These are phyloP conservation scores for Athene noctua DNA, from an alignment of 2,113 vertebrate genomes.

Conservation along the genomic window DNA sequence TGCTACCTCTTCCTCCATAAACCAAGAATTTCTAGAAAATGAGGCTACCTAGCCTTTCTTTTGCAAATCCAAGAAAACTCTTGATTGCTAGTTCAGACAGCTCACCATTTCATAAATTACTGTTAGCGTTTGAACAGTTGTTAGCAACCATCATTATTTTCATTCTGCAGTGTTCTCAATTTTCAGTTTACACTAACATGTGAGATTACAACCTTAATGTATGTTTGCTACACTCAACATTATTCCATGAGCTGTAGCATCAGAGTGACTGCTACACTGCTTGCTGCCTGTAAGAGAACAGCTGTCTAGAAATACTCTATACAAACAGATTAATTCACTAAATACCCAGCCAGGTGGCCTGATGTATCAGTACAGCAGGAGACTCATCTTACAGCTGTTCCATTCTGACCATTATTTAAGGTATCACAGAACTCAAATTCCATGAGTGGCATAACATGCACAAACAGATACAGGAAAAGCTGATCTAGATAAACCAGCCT, in stretches of 20 bases:
- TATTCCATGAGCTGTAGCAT: background rate
- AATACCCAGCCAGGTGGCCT: background rate
- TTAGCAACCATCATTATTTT: background rate
- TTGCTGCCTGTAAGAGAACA: background rate
- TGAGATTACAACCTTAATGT: background rate
- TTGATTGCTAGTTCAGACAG: background rate
- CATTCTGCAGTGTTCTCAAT: background rate
- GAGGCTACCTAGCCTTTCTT: background rate
- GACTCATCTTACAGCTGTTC: background rate
- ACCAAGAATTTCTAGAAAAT: background rate
- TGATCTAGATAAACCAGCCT: accelerated
- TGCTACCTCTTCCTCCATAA: background rate
- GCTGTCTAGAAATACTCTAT: background rate
- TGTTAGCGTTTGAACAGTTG: background rate
- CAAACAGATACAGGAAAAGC: background rate
- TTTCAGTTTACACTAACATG: background rate
- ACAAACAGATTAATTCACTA: background rate
- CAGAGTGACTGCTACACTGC: background rate
- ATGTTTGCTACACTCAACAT: accelerated
- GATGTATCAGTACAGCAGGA: background rate
- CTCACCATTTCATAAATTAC: background rate
- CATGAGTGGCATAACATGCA: background rate
- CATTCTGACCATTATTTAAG: background rate
- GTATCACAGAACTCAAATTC: background rate
- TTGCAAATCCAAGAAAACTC: background rate